Evolutionary conservation across 2,888 invertebrate species (phyloP).

Genomic region (Polymixis lichenea): DNA sequence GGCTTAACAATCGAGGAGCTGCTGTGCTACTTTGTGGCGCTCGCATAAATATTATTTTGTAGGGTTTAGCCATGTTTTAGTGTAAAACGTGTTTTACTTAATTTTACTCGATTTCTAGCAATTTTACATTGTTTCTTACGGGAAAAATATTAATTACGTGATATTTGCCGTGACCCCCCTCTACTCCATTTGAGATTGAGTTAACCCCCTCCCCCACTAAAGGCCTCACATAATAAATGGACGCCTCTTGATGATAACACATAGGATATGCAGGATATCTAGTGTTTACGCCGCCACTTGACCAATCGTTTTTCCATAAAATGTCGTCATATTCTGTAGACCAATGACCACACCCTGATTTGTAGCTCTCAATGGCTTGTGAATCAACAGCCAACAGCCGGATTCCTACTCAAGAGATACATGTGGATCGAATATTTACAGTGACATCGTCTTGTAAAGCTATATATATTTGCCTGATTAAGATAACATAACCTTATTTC

Average conservation of each 20-base stretch:
- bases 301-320: slow-evolving; percentile 20
- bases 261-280: slow-evolving; percentile 15
- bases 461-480: background rate
- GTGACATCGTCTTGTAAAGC: background rate
- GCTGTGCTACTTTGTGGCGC: no score
- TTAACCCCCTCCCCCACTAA: no score
- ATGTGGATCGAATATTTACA: background rate
- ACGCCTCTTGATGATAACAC: background rate
- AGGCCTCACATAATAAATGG: no score
- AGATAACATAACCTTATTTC: background rate
- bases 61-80: no score
- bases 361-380: slow-evolving; percentile 7
- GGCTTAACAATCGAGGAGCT: no score
- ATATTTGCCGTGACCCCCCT: no score
- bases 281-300: slow-evolving; percentile 3
- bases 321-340: slow-evolving; percentile 22
- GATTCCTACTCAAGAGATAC: background rate
- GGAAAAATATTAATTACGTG: no score
- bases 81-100: no score
- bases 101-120: no score
- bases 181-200: no score
- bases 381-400: background rate
- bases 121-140: no score
- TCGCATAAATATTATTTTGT: no score
- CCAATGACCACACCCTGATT: slow-evolving; percentile 14